Base-by-base conservation (phyloP, 1,140 invertebrate genomes). In the Drosophila navojoa region DNA sequence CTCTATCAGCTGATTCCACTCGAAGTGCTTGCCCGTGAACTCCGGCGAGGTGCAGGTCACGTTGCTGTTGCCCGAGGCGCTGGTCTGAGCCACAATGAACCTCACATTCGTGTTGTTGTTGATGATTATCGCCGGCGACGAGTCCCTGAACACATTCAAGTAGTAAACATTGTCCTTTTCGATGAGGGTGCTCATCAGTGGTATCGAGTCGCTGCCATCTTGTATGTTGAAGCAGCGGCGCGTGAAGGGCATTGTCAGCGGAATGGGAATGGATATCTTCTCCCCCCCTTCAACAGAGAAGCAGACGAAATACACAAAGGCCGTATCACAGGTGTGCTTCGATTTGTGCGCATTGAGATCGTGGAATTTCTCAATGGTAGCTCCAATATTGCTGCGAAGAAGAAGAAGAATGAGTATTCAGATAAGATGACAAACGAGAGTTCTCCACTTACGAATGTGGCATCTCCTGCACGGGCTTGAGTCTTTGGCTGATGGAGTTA, bases 1-100 rank as follows among this genome's bases (percentile, higher is more conserved):
- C 10, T 66, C 40, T 3, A 92, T 69, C 44, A 81, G 55, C 38
- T 91, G 90, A 58, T 89, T 75, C 91, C 91, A 92, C 61, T 90
- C 78, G 22, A 91, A 91, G 57, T 91, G 75, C 38, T 89, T 77
- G 16, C 90, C 90, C 16, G 67, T 61, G 52, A 90, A 80, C 57
- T 92, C 91, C 0, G 90, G 68, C 0, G 72, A 81, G 2, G 86
- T 90, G 70, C 74, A 86, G 38, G 68, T 80, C 3, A 85, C 89
- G 69, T 92, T 86, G 64, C 81, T 87, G 44, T 91, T 86, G 11
- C 90, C 90, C 27, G 77, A 81, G 13, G 85, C 81, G 38, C 74
- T 90, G 0, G 91, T 91, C 66, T 92, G 89, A 25, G 89, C 91
- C 25, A 92, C 78, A 52, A 91, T 77, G 15, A 91, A 90, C 38